Percentiles rank a stretch among this genome's conserved stretches.
Conservation (phyloP, 2,113 vertebrate species). For the Laterallus jamaicensis region DNA sequence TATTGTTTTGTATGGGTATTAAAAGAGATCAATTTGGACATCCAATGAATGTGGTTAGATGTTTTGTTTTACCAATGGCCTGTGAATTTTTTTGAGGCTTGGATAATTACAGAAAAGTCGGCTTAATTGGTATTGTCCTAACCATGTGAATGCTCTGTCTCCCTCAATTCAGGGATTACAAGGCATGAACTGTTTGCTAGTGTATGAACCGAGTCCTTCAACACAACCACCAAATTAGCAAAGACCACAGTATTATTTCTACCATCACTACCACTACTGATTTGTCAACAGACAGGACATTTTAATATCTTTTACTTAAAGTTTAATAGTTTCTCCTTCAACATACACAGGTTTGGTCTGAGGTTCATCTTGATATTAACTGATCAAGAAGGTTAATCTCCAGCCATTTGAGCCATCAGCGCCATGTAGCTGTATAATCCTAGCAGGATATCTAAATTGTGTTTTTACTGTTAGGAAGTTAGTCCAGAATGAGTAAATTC, state of each 20-base stretch:
- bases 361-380: not conserved
- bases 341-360: not conserved
- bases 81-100: not conserved
- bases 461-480: not conserved
- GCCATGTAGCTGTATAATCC: not conserved
- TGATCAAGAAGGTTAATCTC: not conserved
- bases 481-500: not conserved
- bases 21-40: fast-evolving
- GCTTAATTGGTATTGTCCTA: not conserved
- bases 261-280: not conserved
- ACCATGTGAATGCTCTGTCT: not conserved
- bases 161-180: not conserved
- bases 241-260: not conserved
- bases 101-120: not conserved
- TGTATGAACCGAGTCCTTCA: not conserved
- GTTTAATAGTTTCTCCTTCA: not conserved
- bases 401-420: not conserved
- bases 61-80: not conserved
- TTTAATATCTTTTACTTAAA: not conserved
- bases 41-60: not conserved
- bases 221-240: not conserved
- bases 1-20: not conserved
- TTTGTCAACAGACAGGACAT: not conserved
- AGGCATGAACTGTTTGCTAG: not conserved
- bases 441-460: not conserved